phyloP scores from a whole-genome alignment of 1,140 invertebrate species.

The Teleopsis dalmanni region DNA sequence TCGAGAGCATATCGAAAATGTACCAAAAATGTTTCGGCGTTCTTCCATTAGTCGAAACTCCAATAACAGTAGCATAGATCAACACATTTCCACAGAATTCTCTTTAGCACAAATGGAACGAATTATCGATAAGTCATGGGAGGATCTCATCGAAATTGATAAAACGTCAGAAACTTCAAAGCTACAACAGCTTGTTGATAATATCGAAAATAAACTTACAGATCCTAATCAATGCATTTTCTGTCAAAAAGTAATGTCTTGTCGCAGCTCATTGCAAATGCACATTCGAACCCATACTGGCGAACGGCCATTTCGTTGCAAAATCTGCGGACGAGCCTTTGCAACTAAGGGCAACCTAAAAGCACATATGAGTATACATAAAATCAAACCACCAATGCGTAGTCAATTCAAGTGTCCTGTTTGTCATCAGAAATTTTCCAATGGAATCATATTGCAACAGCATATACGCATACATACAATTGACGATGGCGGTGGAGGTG shows the following conservation, averaged over 20 bases:
- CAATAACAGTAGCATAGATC: conserved; percentile 7
- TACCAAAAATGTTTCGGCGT: conserved; percentile 28
- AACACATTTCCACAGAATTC: conserved; percentile 18
- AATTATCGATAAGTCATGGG: conserved; percentile 81
- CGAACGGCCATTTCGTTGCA: conserved; percentile 92
- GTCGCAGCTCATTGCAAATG: conserved; percentile 98
- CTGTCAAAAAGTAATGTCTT: conserved; percentile 93
- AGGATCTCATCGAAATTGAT: conserved; percentile 86
- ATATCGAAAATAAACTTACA: conserved; percentile 90
- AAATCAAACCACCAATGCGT: conserved; percentile 83
- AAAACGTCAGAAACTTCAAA: conserved; percentile 86
- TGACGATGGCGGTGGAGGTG: conserved; percentile 54
- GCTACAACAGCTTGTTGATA: conserved; percentile 89
- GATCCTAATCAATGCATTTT: conserved; percentile 98
- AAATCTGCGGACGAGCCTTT: conserved; percentile 91
- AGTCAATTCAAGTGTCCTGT: conserved; percentile 95
- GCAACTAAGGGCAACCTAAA: conserved; percentile 98
- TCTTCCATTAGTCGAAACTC: conserved; percentile 25
- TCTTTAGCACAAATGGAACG: conserved; percentile 37
- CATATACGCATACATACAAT: conserved; percentile 90
- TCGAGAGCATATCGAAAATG: not conserved
- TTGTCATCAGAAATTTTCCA: conserved; percentile 96
- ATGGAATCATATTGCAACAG: conserved; percentile 90
- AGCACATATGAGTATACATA: conserved; percentile 98
- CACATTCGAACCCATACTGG: conserved; percentile 85